Base-by-base conservation (phyloP, 1,140 invertebrate genomes). In the Sipha flava region DNA sequence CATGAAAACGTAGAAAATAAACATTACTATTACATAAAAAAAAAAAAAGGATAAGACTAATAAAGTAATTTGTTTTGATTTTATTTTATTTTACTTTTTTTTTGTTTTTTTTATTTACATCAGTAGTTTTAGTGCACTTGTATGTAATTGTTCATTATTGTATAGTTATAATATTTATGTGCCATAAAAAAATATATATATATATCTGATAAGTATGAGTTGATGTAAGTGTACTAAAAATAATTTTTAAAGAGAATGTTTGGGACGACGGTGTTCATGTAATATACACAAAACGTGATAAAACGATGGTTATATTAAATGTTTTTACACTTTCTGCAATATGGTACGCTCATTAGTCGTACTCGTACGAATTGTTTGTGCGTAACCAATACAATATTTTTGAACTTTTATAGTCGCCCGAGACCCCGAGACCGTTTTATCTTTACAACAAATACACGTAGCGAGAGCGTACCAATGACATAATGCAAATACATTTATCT, bases 31-130 rank as follows among this genome's bases (percentile, higher is more conserved):
- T 21, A 68, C 18, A 49, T n/a, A 68, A 68, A 14, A 31, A 70
- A 70, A 68, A 68, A 14, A 31, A 70, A 70, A 45, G 40, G 23
- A 70, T 70, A 70, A 70, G 66, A 70, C 66, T 70, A 70, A 70
- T 70, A 70, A 70, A 70, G 40, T 70, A 70, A 70, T 66, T 66
- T 47, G 66, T 45, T 70, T 47, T 47, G 40, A 47, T 70, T 70
- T 47, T n/a, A n/a, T n/a, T n/a, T n/a, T n/a, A n/a, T n/a, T n/a
- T n/a, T n/a, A n/a, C n/a, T 45, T 45, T 47, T 66, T 66, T 21
- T 62, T n/a, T n/a, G n/a, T n/a, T 45, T 45, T 47, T 66, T 66
- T 21, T 62, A 23, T 64, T 16, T 59, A 47, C 14, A 18, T 64
- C 9, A 2, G 29, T 34, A 64, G 59, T 64, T 64, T 43, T 66